These are phyloP conservation scores for Trididemnum clinides DNA, from an alignment of 23 tunicate species.

Conservation along the genomic window DNA sequence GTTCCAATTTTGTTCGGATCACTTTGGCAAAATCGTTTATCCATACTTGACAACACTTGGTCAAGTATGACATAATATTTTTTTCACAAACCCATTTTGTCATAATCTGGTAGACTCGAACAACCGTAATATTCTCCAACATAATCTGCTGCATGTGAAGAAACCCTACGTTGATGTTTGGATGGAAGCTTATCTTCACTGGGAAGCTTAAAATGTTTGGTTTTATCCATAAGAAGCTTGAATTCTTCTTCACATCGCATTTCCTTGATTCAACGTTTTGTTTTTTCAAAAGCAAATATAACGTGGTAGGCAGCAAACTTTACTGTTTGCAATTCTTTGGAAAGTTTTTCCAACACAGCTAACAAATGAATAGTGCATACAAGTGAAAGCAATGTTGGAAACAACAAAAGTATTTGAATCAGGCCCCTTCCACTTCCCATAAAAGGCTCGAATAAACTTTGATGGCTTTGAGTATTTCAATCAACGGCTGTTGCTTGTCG, in stretches of 20 bases:
- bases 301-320: slow-evolving; percentile 27
- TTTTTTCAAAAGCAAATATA: slow-evolving; percentile 23
- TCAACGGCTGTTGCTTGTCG: slow-evolving; percentile 26
- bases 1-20: slow-evolving; percentile 25
- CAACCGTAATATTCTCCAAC: slow-evolving; percentile 25
- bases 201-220: slow-evolving; percentile 28
- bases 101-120: slow-evolving; percentile 31
- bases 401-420: slow-evolving; percentile 20
- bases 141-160: slow-evolving; percentile 19
- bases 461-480: slow-evolving; percentile 22
- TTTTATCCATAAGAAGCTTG: slow-evolving; percentile 24
- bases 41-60: slow-evolving; percentile 22
- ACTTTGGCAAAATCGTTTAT: slow-evolving; percentile 24
- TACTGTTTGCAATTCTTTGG: slow-evolving; percentile 34
- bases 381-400: slow-evolving; percentile 32
- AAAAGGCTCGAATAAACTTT: slow-evolving; percentile 18
- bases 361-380: slow-evolving; percentile 18
- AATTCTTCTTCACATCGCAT: slow-evolving; percentile 22
- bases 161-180: slow-evolving; percentile 21
- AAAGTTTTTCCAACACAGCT: slow-evolving; percentile 29
- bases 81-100: slow-evolving; percentile 23
- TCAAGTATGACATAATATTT: slow-evolving; percentile 21
- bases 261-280: slow-evolving; percentile 26
- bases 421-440: slow-evolving; percentile 33
- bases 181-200: slow-evolving; percentile 11